These are phyloP conservation scores for Phrixothrix hirtus DNA, from an alignment of 2,888 invertebrate genomes.

Conservation along the genomic window DNA sequence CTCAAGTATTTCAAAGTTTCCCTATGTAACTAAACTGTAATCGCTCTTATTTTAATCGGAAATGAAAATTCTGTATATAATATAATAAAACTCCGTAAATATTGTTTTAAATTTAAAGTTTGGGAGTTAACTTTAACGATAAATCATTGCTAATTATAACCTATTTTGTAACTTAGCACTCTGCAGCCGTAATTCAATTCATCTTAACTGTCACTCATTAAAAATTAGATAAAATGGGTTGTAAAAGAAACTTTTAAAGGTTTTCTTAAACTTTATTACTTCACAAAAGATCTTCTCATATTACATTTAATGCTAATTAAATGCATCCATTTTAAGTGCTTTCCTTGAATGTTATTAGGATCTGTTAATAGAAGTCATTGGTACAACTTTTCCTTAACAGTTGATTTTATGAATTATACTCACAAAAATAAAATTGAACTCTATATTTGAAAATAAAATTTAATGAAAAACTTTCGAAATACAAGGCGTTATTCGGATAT, in stretches of 20 bases:
- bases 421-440: too few species aligned
- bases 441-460: too few species aligned
- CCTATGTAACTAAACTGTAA: too few species aligned
- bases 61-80: too few species aligned
- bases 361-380: too few species aligned
- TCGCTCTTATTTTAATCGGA: too few species aligned
- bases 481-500: too few species aligned
- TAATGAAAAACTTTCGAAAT: too few species aligned
- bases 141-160: slow-evolving; percentile 14
- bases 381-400: too few species aligned
- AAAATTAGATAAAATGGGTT: slow-evolving; percentile 5
- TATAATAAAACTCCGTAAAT: too few species aligned
- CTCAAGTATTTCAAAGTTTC: too few species aligned
- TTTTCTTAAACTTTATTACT: background rate
- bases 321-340: background rate
- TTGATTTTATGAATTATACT: too few species aligned
- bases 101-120: slow-evolving; percentile 4
- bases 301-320: background rate
- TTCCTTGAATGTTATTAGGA: background rate
- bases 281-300: background rate
- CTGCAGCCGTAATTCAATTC: slow-evolving; percentile 36
- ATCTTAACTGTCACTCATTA: slow-evolving; percentile 12
- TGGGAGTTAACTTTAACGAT: slow-evolving; percentile 4
- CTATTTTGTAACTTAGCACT: slow-evolving; percentile 12
- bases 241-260: slow-evolving; percentile 1